phyloP scores from a whole-genome alignment of 2,797 vertebrate genomes.

The Nyctibius grandis region DNA sequence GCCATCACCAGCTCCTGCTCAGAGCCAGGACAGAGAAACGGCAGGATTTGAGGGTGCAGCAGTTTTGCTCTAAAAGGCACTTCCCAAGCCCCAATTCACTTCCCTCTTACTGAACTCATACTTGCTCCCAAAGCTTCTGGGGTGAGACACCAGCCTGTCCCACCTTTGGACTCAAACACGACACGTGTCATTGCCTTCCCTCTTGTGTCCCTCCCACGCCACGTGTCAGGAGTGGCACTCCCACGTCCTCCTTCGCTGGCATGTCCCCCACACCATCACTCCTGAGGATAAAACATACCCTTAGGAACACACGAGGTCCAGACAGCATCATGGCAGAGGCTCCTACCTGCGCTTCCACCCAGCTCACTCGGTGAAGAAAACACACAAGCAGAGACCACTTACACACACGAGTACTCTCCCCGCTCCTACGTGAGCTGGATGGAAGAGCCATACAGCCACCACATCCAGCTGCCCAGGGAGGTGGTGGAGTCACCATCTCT shows the following conservation, averaged over 20 bases:
- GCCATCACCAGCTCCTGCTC: background rate
- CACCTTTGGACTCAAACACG: background rate
- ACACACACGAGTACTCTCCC: rapidly evolving
- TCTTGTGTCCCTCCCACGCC: background rate
- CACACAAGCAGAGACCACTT: background rate
- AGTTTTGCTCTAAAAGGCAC: background rate
- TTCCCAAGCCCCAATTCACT: background rate
- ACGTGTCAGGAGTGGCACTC: background rate
- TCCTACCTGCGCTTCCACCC: rapidly evolving
- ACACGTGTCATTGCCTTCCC: background rate
- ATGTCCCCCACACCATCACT: background rate
- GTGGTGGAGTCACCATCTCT: too few relatives aligned
- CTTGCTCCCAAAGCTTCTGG: background rate
- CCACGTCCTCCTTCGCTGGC: rapidly evolving
- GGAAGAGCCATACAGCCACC: background rate
- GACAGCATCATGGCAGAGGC: rapidly evolving
- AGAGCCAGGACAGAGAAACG: background rate
- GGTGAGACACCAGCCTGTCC: background rate
- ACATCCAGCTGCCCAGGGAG: too few relatives aligned
- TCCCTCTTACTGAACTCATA: background rate
- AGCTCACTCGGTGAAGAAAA: rapidly evolving
- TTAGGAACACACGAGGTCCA: background rate
- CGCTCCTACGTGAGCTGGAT: background rate
- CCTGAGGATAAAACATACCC: background rate
- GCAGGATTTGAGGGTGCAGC: too few relatives aligned